Evolutionary conservation across 2,888 invertebrate species (phyloP).

Genomic region (Volucella inanis): DNA sequence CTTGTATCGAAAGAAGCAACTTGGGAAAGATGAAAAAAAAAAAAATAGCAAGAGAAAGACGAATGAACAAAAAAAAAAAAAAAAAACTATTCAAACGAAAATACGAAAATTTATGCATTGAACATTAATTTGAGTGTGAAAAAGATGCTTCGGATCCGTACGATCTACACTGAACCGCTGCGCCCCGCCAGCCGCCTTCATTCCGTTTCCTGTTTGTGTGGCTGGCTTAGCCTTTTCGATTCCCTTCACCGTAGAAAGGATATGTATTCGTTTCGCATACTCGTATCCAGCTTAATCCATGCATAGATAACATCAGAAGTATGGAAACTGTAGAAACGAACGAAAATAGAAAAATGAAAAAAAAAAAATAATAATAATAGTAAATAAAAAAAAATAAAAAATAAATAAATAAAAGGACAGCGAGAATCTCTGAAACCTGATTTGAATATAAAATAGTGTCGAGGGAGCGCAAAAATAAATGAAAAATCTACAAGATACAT

Average conservation of each 20-base stretch:
- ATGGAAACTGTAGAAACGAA: constrained; percentile 6
- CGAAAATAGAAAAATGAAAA: constrained; percentile 2
- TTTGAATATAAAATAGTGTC: constrained; percentile 70
- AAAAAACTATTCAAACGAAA: constrained; percentile 45
- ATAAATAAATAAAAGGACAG: background rate
- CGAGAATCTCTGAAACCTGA: constrained; percentile 62
- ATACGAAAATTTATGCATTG: constrained; percentile 73
- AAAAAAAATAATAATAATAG: too few species aligned
- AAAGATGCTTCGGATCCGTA: constrained; percentile 63
- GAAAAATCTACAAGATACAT: constrained; percentile 36
- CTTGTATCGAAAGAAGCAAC: background rate
- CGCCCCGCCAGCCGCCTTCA: constrained; percentile 11
- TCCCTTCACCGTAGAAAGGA: background rate
- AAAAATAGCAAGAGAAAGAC: constrained; percentile 28
- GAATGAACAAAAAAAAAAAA: background rate
- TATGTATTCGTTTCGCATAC: constrained; percentile 33
- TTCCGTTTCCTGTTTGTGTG: constrained; percentile 65
- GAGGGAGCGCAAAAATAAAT: constrained; percentile 30
- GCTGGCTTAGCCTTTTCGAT: constrained; percentile 18
- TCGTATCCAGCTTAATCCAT: constrained; percentile 62
- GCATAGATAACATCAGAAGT: constrained; percentile 63
- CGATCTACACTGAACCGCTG: background rate
- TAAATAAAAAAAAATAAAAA: background rate
- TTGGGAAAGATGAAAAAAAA: constrained; percentile 43
- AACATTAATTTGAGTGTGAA: constrained; percentile 75